Evolutionary conservation across 2,888 invertebrate genomes (phyloP), one percentile per base, ranked within the genome.

Genomic region (Microchrysa polita): DNA sequence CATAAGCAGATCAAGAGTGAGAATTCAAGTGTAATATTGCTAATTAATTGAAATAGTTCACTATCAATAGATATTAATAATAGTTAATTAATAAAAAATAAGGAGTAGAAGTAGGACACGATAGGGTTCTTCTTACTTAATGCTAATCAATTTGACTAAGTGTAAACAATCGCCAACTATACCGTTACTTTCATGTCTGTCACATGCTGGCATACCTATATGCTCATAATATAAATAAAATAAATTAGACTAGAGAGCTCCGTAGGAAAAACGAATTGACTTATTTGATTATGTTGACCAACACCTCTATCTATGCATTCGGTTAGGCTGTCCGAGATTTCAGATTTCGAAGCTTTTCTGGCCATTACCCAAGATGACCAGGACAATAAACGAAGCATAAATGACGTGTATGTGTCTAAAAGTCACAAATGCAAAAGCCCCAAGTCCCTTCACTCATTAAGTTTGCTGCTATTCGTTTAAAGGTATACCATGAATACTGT

Each of bases 401-500:
- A 44, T 14, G 55, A 55, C 23, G 2, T 4, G 9, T 55, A 34
- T 34, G 27, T 34, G 27, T 34, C 27, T 27, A 22, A 9, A 44
- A 72, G 23, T 44, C 5, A 44, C 23, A 44, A 42, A 22, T 5
- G 52, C 48, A 52, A n/a, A 48, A 65, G 42, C 73, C 73, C 73
- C 20, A 73, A 57, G 57, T 73, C 73, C 73, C 73, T 34, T 20
- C 63, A 57, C 65, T 73, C 73, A 65, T 73, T 63, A 73, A 73
- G 44, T 22, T n/a, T n/a, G 65, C 23, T 63, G 22, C 55, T 27
- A 53, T 73, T 53, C 57, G 52, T 55, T 63, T 63, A 63, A 73
- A 73, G 63, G 63, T 73, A n/a, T 55, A 65, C 65, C 65, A 63
- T 73, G 63, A 73, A 65, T 55, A 73, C 10, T 42, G 65, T 27